Evolutionary conservation across 2,113 vertebrate species (phyloP), one percentile per base, ranked within the genome.

Genomic region (Neogale vison): DNA sequence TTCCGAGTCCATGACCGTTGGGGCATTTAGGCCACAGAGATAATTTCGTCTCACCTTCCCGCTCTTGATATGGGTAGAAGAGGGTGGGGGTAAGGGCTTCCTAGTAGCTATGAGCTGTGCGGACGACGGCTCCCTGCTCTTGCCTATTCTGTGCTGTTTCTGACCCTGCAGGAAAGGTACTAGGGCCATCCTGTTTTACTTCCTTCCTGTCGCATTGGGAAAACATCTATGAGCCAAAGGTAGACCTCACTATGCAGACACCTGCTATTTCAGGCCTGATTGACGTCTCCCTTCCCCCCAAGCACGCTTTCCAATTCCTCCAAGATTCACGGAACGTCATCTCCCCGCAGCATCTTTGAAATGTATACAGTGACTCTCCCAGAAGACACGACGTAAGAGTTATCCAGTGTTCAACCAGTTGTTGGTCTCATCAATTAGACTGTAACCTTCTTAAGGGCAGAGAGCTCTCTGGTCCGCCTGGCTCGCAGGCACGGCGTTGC

Each of bases 401-500:
- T 8, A 57, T 3, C 14, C 79, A 14, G 8, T 59, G 13, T n/a
- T 45, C 6, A 6, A 31, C 34, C 55, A 39, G 7, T 12, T 61
- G n/a, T 52, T 52, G 50, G 7, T 31, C 36, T 45, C 23, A 34
- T 21, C 12, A 1, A 18, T 4, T 8, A 67, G n/a, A 80, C 1
- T 2, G 14, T 18, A 34, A 74, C 12, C 18, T 39, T 67, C 39
- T 11, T 26, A 18, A 81, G 67, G 63, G 20, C 47, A 24, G 31
- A 34, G 10, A 14, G 26, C 7, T 45, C 45, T 6, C 4, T 17
- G 0, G 0, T 20, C 10, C 31, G 4, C 6, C 4, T 14, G 13
- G 20, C 18, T 15, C 67, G 14, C 6, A 26, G 23, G 21, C 0
- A 1, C 12, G 6, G 45, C 6, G 10, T 3, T 7, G 6, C 13